These are phyloP conservation scores for Drosophila birchii DNA, from an alignment of 2,888 invertebrate species.

Conservation along the genomic window DNA sequence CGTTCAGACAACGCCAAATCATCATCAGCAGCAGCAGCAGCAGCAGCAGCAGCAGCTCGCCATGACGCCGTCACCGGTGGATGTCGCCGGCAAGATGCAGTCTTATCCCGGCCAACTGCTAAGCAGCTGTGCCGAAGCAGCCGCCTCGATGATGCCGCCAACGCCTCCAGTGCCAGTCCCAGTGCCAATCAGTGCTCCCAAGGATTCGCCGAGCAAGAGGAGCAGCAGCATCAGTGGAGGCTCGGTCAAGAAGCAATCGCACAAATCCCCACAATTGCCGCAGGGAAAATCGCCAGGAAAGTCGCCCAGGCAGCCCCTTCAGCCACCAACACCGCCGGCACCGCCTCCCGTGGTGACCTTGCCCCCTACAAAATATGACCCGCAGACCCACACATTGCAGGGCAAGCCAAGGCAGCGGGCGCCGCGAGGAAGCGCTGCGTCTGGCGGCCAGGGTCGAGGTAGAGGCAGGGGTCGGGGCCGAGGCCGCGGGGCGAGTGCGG, in stretches of 20 bases:
- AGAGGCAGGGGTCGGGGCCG: slow-evolving; percentile 85
- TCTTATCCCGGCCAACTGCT: slow-evolving; percentile 26
- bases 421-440: slow-evolving; percentile 80
- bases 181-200: slow-evolving; percentile 27
- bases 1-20: slow-evolving; percentile 23
- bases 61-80: slow-evolving; percentile 28
- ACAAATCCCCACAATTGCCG: slow-evolving; percentile 86
- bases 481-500: slow-evolving; percentile 84
- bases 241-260: slow-evolving; percentile 73
- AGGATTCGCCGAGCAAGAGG: slow-evolving; percentile 82
- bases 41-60: slow-evolving; percentile 27
- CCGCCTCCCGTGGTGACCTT: slow-evolving; percentile 26
- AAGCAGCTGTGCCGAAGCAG: slow-evolving; percentile 44
- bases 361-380: slow-evolving; percentile 72
- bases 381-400: slow-evolving; percentile 78
- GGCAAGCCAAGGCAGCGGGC: slow-evolving; percentile 83
- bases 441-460: slow-evolving; percentile 63
- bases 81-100: slow-evolving; percentile 25
- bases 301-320: slow-evolving; percentile 85
- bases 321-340: slow-evolving; percentile 63
- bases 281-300: slow-evolving; percentile 88
- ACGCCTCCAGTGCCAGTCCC: slow-evolving; percentile 27
- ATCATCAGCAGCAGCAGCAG: slow-evolving; percentile 35
- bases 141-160: slow-evolving; percentile 38
- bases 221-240: slow-evolving; percentile 56